Conservation (phyloP, 1,140 invertebrate species). For the Lordiphosa collinella region DNA sequence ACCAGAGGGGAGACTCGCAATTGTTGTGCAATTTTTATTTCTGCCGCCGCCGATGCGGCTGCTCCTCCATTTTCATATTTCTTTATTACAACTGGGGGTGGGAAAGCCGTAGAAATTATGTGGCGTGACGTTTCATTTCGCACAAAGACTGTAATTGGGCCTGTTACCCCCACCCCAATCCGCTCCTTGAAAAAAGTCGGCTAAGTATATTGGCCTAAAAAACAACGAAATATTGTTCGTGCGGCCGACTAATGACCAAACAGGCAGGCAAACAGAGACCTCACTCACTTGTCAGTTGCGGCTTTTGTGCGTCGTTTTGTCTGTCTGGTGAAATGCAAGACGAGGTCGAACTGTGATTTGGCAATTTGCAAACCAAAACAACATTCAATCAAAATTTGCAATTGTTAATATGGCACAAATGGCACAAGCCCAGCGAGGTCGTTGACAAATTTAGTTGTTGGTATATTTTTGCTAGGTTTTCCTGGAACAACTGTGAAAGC, state of each 20-base stretch:
- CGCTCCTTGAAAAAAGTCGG: conserved; percentile 29
- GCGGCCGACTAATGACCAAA: conserved; percentile 30
- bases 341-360: conserved; percentile 29
- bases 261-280: conserved; percentile 14
- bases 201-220: conserved; percentile 64
- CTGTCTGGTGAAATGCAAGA: conserved; percentile 25
- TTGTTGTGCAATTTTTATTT: conserved; percentile 64
- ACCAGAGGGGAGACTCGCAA: conserved; percentile 43
- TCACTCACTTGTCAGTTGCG: conserved; percentile 10
- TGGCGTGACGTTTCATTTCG: conserved; percentile 76
- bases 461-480: conserved; percentile 17
- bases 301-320: too few species aligned
- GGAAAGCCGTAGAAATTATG: conserved; percentile 75
- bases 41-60: conserved; percentile 14
- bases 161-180: conserved; percentile 13
- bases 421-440: not conserved
- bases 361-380: not conserved
- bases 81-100: conserved; percentile 12
- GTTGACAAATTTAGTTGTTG: not conserved
- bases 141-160: conserved; percentile 71
- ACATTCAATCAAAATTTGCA: conserved; percentile 1
- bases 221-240: conserved; percentile 3
- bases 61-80: conserved; percentile 31
- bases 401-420: not conserved
- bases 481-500: conserved; percentile 44